Evolutionary conservation across 2,888 invertebrate genomes (phyloP).

Genomic region (Gisinianus flammeolus): DNA sequence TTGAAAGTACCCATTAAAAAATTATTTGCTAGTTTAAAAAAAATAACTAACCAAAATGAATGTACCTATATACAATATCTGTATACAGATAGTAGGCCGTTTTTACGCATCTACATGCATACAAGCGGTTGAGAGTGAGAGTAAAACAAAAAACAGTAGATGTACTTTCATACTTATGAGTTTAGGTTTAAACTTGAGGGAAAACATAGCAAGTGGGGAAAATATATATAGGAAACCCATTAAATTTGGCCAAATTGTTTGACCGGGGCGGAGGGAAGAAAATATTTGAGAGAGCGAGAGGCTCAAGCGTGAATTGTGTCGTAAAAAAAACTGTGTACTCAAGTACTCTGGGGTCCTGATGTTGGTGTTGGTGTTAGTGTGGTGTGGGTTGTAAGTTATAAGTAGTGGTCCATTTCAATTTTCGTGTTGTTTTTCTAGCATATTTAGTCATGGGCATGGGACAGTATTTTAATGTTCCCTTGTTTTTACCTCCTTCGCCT

Average conservation of each 20-base stretch:
- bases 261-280: constrained; percentile 15
- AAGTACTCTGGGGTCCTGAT: neutral
- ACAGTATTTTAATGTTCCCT: constrained; percentile 2
- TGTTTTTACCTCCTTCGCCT: constrained; percentile 8
- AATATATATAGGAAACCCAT: too few species aligned
- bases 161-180: neutral
- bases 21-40: constrained; percentile 36
- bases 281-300: constrained; percentile 9
- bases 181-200: neutral
- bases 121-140: too few species aligned
- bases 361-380: neutral
- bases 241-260: constrained; percentile 21
- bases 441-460: constrained; percentile 19
- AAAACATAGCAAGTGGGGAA: neutral
- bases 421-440: constrained; percentile 4
- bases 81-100: neutral
- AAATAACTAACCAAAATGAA: constrained; percentile 1
- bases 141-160: neutral
- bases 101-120: neutral
- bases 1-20: constrained; percentile 36
- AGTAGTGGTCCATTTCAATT: constrained; percentile 33
- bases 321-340: constrained; percentile 8
- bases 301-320: constrained; percentile 36
- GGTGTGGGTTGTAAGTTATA: neutral
- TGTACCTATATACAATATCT: neutral